A percentile compares a stretch with the other conserved stretches of the same genome.
phyloP scores from a whole-genome alignment of 2,888 invertebrate species.

The Tenodera sinensis region DNA sequence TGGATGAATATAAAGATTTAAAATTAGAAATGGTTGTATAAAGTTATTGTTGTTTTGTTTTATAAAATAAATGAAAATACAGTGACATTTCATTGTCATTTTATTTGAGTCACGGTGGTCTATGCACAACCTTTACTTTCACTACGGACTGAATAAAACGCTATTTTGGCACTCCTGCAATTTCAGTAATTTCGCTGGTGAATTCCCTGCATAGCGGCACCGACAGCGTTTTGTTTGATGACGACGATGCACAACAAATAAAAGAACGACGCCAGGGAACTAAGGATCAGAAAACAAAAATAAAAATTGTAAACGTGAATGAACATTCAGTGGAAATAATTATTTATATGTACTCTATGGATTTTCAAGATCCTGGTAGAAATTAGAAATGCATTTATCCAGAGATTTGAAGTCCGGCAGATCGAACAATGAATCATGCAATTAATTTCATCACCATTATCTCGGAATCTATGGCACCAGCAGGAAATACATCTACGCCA shows the following conservation, averaged over 20 bases:
- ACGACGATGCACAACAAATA: background rate
- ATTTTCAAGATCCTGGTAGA: too few species aligned
- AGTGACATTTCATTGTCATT: background rate
- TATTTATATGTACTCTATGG: too few species aligned
- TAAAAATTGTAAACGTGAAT: background rate
- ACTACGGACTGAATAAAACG: background rate
- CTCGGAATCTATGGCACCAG: too few species aligned
- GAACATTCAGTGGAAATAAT: background rate
- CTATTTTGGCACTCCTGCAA: background rate
- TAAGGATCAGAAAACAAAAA: background rate
- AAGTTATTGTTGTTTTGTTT: too few species aligned
- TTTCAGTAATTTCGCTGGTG: background rate
- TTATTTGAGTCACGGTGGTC: background rate
- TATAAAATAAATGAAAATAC: too few species aligned
- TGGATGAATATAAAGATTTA: too few species aligned
- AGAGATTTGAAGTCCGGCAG: too few species aligned
- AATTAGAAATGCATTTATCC: too few species aligned
- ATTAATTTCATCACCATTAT: too few species aligned
- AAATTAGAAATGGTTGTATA: too few species aligned
- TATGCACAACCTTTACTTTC: background rate
- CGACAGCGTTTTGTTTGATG: background rate
- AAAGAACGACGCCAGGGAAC: background rate
- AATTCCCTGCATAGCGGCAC: background rate
- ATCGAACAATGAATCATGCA: too few species aligned
- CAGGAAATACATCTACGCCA: too few species aligned